Evolutionary conservation across 2,888 invertebrate genomes (phyloP), one percentile per base, ranked within the genome.

Genomic region (Cyclophora punctaria): DNA sequence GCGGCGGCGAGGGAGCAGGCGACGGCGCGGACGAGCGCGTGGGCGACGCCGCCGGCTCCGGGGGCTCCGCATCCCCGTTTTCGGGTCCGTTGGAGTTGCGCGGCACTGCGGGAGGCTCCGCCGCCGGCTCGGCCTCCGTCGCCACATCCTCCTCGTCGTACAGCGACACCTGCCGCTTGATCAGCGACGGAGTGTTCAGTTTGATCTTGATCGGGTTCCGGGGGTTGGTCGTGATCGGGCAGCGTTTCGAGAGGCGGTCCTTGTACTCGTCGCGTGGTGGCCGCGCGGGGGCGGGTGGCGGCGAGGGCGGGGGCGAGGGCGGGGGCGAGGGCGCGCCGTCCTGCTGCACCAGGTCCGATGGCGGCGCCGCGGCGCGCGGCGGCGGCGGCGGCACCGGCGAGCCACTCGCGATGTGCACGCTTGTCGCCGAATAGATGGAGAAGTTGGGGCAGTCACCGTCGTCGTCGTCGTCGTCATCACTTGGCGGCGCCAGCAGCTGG

Each of bases 361-460:
- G 53, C 5, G 52, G 60, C 46, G 51, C 53, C 45, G 53, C 43
- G 4, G 64, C 4, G 59, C 7, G 54, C 47, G 20, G 65, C 64
- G 35, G 61, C 64, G 35, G 60, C 7, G 55, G 52, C n/a, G 62
- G 49, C 20, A 53, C 59, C 41, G 48, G 57, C 34, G 69, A 59
- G 55, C 86, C 90, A 60, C 91, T 89, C 1, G 93, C 93, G 48
- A 94, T 90, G 60, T 93, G 93, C 69, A 95, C 93, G 54, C 95
- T 95, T 64, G 94, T 92, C 5, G 93, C 93, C 0, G 96, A 96
- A 79, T 96, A 96, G 59, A 96, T 94, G 6, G 94, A 94, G 75
- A 95, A 95, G 77, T 96, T 96, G 3, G 96, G 96, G 76, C 95
- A 96, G 63, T 93, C 94, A 1, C 93, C 93, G 49, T 91, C 92